These are phyloP conservation scores for Xenopus borealis DNA, from an alignment of 2,113 vertebrate genomes.

Conservation along the genomic window DNA sequence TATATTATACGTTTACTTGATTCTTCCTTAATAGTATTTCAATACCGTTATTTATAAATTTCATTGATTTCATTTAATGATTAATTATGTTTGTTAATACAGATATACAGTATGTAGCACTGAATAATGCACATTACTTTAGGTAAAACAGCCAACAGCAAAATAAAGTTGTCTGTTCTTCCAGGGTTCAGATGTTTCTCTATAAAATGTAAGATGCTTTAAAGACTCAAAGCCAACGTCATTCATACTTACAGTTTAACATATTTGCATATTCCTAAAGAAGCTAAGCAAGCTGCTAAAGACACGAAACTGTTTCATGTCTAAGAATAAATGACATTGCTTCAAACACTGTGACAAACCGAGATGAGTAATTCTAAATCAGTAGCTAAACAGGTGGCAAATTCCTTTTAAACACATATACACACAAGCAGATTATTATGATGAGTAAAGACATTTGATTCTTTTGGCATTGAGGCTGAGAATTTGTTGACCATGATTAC, in stretches of 20 bases:
- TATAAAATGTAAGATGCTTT: no score
- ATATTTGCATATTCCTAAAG: slow-evolving; percentile 21
- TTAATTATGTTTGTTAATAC: no score
- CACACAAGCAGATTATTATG: slow-evolving; percentile 9
- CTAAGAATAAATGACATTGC: slow-evolving; percentile 23
- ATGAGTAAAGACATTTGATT: background rate
- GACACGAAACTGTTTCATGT: slow-evolving; percentile 21
- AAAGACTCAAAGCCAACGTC: background rate
- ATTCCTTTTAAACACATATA: slow-evolving; percentile 29
- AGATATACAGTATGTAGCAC: no score
- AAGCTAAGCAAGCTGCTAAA: slow-evolving; percentile 28
- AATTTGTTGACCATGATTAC: slow-evolving; percentile 28
- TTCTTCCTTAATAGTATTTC: no score
- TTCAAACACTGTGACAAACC: slow-evolving; percentile 24
- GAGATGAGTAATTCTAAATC: no score
- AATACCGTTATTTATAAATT: no score
- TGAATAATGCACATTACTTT: no score
- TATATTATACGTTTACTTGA: no score
- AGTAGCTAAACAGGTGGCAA: slow-evolving; percentile 1
- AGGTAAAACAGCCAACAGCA: no score
- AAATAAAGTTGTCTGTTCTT: no score
- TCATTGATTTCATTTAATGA: no score
- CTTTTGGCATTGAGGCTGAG: background rate
- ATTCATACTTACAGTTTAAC: slow-evolving; percentile 10
- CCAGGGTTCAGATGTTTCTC: no score